Base-by-base conservation (phyloP, 2,888 invertebrate genomes). In the Meganola albula region DNA sequence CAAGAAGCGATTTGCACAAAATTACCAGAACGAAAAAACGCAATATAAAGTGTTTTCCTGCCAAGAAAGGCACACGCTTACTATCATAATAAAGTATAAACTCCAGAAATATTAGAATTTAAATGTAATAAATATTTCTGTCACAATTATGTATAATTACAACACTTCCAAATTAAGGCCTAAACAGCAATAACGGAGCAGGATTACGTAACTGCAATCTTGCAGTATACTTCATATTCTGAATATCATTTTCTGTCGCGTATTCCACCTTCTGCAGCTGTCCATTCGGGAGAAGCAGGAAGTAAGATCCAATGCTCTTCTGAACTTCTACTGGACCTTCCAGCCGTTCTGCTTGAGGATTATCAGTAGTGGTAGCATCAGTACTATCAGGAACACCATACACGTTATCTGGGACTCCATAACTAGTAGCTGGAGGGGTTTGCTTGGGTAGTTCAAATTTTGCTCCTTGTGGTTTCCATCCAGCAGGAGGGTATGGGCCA, bases 211-310 rank as follows among this genome's bases (percentile, higher is more conserved):
- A 82, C 40, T 87, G 88, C 28, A 91, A 74, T 31, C 85, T 82
- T 0, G 90, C 90, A 1, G 86, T 83, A 40, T 88, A 89, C 35
- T 85, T 89, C 90, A 90, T 90, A 21, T 90, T 89, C 74, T 63
- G 75, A 1, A 76, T 46, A 29, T 82, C 82, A 44, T 74, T 79
- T 39, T 77, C 75, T 0, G 89, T 88, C 37, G 85, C 70, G 54
- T 90, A 90, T 38, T 83, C 78, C 13, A 91, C 88, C 38, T 84
- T 88, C 57, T 91, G 91, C 16, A 91, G 68, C 39, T 88, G 78
- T 3, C 91, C 91, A 44, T 87, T 88, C 0, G 91, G 91, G 43
- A 91, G 79, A 21, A 91, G 80, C 3, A 91, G 79, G 60, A 87
- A 91, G 64, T 91, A 91, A 8, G 88, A 78, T 3, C 90, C 90